Evolutionary conservation across 1,140 invertebrate species (phyloP).

Genomic region (Drosophila chauvacae): DNA sequence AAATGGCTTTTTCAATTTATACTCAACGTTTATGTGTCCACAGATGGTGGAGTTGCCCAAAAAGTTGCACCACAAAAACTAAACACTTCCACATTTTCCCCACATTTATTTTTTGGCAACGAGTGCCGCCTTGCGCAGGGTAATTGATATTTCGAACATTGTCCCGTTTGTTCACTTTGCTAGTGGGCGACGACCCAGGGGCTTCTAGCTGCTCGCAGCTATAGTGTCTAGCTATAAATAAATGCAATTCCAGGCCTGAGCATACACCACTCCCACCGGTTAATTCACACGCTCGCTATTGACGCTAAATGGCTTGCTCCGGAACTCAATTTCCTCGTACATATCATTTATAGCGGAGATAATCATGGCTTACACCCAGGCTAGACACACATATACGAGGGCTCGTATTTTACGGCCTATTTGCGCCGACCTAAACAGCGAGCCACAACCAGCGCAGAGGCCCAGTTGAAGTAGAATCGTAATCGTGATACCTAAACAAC

Average conservation of each 20-base stretch:
- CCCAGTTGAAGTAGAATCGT: conserved; percentile 45
- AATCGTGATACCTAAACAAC: conserved; percentile 83
- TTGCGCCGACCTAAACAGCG: conserved; percentile 4
- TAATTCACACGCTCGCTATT: conserved; percentile 64
- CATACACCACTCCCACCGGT: conserved; percentile 35
- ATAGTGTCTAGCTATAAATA: conserved; percentile 51
- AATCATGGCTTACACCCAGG: conserved; percentile 82
- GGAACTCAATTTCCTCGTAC: conserved; percentile 46
- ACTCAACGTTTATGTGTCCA: conserved; percentile 72
- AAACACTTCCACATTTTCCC: conserved; percentile 29
- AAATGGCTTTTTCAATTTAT: conserved; percentile 85
- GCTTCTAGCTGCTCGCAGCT: conserved; percentile 40
- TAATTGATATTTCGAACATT: conserved; percentile 51
- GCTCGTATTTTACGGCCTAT: conserved; percentile 53
- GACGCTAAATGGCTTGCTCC: conserved; percentile 47
- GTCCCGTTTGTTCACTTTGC: conserved; percentile 36
- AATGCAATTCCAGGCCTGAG: conserved; percentile 18
- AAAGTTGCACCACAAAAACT: conserved; percentile 71
- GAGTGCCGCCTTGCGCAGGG: conserved; percentile 33
- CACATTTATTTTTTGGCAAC: conserved; percentile 54
- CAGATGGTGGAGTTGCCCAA: conserved; percentile 27
- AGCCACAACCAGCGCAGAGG: conserved; percentile 2
- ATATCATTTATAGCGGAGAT: conserved; percentile 78
- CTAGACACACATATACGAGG: conserved; percentile 28
- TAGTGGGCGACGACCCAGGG: background rate